Evolutionary conservation across 2,888 invertebrate genomes (phyloP).

Genomic region (Steinernema carpocapsae): DNA sequence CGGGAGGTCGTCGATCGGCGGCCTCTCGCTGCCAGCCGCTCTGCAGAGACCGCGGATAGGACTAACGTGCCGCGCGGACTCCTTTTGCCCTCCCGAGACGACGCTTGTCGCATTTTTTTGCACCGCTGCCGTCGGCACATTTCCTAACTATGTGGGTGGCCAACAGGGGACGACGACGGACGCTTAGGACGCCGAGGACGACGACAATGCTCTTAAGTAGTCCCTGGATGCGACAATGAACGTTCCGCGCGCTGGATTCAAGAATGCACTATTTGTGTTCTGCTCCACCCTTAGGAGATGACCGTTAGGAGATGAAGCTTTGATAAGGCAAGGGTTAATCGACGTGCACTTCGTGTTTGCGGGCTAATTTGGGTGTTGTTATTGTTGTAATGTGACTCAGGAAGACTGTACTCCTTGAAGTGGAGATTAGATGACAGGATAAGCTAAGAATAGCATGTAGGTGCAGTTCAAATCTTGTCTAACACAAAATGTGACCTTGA

Average conservation of each 20-base stretch:
- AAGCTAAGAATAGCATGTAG: too few relatives aligned
- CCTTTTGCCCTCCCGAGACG: slow-evolving; percentile 8
- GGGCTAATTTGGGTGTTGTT: too few relatives aligned
- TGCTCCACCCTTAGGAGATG: neutral
- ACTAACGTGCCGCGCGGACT: slow-evolving; percentile 1
- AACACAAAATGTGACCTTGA: too few relatives aligned
- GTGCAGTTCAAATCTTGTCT: too few relatives aligned
- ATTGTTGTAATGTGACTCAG: too few relatives aligned
- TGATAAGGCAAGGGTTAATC: neutral
- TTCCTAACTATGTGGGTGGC: slow-evolving; percentile 15
- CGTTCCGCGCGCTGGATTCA: neutral
- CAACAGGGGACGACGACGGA: neutral
- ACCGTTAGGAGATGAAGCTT: neutral
- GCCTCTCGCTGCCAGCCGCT: slow-evolving; percentile 22
- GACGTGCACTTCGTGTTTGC: too few relatives aligned
- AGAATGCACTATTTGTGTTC: slow-evolving; percentile 23
- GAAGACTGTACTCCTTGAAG: too few relatives aligned
- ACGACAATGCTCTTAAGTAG: slow-evolving; percentile 25
- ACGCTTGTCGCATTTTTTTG: slow-evolving; percentile 26
- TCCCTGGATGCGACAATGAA: slow-evolving; percentile 17
- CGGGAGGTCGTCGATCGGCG: neutral
- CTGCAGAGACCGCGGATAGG: neutral
- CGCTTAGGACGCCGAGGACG: neutral
- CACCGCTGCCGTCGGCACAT: neutral
- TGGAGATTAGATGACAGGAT: too few relatives aligned